Conservation (phyloP, 2,113 vertebrate species). For the Garra rufa region DNA sequence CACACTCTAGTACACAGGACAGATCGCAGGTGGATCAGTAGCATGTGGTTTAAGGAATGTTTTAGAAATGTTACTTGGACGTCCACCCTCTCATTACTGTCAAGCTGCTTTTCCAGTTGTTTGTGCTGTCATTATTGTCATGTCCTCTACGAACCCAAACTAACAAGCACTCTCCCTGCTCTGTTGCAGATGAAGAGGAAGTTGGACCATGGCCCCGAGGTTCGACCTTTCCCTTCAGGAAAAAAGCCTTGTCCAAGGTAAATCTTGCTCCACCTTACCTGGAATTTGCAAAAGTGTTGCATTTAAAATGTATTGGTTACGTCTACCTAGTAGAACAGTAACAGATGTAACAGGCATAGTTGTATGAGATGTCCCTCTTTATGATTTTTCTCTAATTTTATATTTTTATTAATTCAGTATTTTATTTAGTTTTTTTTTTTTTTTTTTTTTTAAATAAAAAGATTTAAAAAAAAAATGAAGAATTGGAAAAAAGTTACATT, state of each 20-base stretch:
- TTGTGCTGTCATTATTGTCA: not conserved
- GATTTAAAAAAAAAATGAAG: too few relatives aligned
- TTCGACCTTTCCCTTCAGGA: constrained; percentile 99
- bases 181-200: constrained; percentile 98
- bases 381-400: not conserved
- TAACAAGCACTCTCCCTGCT: constrained; percentile 55
- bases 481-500: too few relatives aligned
- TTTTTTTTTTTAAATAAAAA: too few relatives aligned
- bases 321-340: not conserved
- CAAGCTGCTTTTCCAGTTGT: not conserved
- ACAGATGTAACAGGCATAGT: too few relatives aligned
- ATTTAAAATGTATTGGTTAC: not conserved
- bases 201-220: constrained; percentile 99
- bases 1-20: not conserved
- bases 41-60: constrained; percentile 1
- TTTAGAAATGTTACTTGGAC: constrained; percentile 25
- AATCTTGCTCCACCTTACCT: constrained; percentile 53
- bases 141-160: not conserved
- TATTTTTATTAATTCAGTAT: too few relatives aligned
- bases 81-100: constrained; percentile 26
- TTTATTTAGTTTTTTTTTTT: too few relatives aligned
- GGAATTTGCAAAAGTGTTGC: not conserved
- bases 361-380: not conserved
- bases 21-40: not conserved
- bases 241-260: constrained; percentile 99